Conservation (phyloP, 1,140 invertebrate genomes). For the Zaprionus nigranus region DNA sequence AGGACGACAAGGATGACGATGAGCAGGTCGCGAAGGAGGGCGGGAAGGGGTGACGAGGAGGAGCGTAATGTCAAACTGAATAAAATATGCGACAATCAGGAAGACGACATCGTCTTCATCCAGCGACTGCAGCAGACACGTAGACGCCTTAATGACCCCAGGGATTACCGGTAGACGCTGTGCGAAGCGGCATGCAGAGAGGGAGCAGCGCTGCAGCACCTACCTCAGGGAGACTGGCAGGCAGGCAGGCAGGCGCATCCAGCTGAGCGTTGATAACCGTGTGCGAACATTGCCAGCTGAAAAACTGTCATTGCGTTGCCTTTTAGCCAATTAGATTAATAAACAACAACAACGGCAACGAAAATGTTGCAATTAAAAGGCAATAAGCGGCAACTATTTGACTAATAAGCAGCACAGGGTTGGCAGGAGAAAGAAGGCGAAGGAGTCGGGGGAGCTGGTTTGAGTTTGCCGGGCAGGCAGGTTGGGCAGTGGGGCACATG, state of each 20-base stretch:
- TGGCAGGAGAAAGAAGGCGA: not conserved
- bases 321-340: conserved; percentile 61
- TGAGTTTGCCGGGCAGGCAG: conserved; percentile 28
- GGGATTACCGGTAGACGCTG: conserved; percentile 69
- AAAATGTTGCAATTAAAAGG: conserved; percentile 71
- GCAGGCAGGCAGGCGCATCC: not conserved
- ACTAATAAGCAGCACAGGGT: conserved; percentile 17
- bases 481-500: conserved; percentile 64
- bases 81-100: conserved; percentile 75
- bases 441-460: not conserved
- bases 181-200: not conserved
- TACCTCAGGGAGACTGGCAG: not conserved
- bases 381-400: conserved; percentile 60
- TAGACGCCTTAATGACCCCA: conserved; percentile 76
- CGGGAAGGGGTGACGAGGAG: not conserved
- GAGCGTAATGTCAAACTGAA: conserved; percentile 57
- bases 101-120: conserved; percentile 53
- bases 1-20: conserved; percentile 26
- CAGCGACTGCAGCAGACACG: conserved; percentile 62
- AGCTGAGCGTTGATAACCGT: conserved; percentile 23
- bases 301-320: conserved; percentile 27
- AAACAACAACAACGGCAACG: conserved; percentile 21
- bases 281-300: conserved; percentile 10
- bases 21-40: conserved; percentile 28
- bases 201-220: not conserved